Evolutionary conservation across 92 coral and sea anemone genomes (phyloP).

Genomic region (Anthopleura xanthogrammica): DNA sequence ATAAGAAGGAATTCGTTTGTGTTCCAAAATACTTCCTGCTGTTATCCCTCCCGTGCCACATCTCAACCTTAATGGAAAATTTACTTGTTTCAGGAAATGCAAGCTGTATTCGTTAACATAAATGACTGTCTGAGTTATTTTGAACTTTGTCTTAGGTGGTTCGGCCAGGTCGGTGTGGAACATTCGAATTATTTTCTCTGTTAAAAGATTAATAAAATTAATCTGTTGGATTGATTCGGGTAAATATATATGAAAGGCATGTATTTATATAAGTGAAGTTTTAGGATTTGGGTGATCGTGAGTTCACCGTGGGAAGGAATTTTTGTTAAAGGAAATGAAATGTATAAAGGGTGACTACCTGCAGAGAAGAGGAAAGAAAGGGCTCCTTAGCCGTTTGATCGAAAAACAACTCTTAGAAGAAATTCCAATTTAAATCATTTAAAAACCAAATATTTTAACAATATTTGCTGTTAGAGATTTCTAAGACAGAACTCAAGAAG

Average conservation of each 20-base stretch:
- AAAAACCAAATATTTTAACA: neutral
- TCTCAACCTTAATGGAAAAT: neutral
- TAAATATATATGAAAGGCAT: neutral
- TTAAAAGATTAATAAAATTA: neutral
- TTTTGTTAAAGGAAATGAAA: neutral
- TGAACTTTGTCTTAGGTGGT: neutral
- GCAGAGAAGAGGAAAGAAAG: neutral
- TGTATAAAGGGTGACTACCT: neutral
- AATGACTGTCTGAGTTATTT: neutral
- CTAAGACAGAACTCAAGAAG: neutral
- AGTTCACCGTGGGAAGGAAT: neutral
- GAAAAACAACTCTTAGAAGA: neutral
- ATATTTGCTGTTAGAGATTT: neutral
- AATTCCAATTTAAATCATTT: neutral
- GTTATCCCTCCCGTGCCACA: neutral
- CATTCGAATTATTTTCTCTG: neutral
- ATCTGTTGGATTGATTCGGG: neutral
- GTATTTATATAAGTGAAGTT: neutral
- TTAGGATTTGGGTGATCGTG: neutral
- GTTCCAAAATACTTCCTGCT: neutral
- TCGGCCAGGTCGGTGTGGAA: neutral
- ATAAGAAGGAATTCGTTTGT: neutral
- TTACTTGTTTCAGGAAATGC: conserved; percentile 2
- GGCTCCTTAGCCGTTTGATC: neutral
- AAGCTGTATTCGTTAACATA: neutral